Evolutionary conservation across 2,888 invertebrate genomes (phyloP), one percentile per base, ranked within the genome.

Genomic region (Crematogaster levior): DNA sequence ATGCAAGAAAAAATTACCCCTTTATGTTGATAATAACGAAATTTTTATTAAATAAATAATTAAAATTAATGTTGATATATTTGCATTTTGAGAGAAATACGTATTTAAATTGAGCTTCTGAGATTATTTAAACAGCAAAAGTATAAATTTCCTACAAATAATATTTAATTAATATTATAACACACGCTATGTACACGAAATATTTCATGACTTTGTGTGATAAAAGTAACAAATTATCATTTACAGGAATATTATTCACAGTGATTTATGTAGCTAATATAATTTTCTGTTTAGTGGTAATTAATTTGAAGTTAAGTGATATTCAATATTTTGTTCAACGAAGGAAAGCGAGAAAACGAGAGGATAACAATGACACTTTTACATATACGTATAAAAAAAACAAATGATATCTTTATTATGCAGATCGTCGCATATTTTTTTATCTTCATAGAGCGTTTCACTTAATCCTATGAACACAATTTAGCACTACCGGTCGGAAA

Each of bases 381-480:
- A 75, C 70, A 79, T 66, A 70, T 58, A 79, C 77, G 77, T 79
- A 79, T 79, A 79, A 79, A 68, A 56, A 40, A 5, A 58, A 60
- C 66, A 80, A 74, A 80, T 75, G 15, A 75, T 74, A 79, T 79
- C 84, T 87, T 88, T 86, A 82, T 88, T 82, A 88, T 70, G 86
- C 84, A 88, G 88, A 88, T 86, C 88, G 84, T 83, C 74, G 88
- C 88, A 88, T 88, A 88, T 88, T 88, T 88, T 88, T 88, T 88
- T 88, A 88, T 86, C 85, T 81, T 81, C 60, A 73, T 82, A 87
- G 84, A 74, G 84, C 74, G 75, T 87, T 87, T 84, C 61, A 65
- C 75, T 77, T 85, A 72, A 81, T 65, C 79, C 30, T 72, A 60
- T 61, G 77, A 86, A 82, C 58, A 72, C 82, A 75, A 79, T 84